These are phyloP conservation scores for Scortum barcoo DNA, from an alignment of 2,113 vertebrate genomes.

Conservation along the genomic window DNA sequence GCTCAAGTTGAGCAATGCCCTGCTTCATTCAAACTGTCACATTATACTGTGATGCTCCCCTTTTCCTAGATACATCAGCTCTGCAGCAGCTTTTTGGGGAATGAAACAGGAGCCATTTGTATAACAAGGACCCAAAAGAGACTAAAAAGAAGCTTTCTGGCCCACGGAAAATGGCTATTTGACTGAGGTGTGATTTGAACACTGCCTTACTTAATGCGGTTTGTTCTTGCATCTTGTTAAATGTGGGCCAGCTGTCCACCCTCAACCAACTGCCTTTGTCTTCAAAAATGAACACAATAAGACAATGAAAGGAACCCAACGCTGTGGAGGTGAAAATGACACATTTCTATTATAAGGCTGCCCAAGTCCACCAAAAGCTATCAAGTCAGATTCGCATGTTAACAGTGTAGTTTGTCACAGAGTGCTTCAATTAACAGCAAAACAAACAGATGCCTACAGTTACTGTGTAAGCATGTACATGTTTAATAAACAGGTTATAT, in stretches of 20 bases:
- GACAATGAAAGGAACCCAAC: neutral
- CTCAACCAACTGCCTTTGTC: neutral
- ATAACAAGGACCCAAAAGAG: neutral
- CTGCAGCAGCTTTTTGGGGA: neutral
- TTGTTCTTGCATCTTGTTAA: neutral
- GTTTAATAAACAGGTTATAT: neutral
- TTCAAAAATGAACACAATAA: neutral
- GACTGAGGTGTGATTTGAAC: neutral
- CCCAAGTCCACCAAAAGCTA: neutral
- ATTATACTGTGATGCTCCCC: neutral
- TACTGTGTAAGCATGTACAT: neutral
- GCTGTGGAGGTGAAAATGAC: neutral
- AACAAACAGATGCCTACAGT: neutral
- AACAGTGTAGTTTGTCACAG: neutral
- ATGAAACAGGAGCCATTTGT: slow-evolving; percentile 1
- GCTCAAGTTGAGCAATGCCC: neutral
- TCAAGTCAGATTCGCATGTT: neutral
- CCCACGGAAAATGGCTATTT: neutral
- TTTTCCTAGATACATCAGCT: neutral
- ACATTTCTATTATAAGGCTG: neutral
- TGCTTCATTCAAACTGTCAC: slow-evolving; percentile 7
- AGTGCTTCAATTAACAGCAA: neutral
- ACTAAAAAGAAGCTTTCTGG: neutral
- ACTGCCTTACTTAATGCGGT: neutral
- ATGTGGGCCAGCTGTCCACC: neutral